phyloP scores from a whole-genome alignment of 2,888 invertebrate species.

The Lysandra bellargus region DNA sequence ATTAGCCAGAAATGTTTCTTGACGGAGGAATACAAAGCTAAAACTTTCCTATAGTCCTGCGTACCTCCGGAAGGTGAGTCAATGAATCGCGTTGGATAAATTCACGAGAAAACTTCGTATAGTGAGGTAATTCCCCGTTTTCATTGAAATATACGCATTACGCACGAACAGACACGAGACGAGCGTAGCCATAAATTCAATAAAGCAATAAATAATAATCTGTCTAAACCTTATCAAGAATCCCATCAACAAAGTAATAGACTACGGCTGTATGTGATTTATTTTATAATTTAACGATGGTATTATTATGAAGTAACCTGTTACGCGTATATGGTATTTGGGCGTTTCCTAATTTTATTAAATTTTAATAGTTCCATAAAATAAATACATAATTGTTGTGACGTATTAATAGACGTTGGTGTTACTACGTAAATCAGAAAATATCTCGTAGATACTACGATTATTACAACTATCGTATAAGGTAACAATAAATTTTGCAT shows the following conservation, averaged over 20 bases:
- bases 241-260: not conserved
- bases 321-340: not conserved
- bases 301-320: not conserved
- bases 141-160: not conserved
- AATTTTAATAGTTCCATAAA: not conserved
- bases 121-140: not conserved
- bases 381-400: not conserved
- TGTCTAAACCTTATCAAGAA: not conserved
- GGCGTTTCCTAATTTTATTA: not conserved
- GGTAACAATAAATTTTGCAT: not conserved
- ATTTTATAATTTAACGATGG: not conserved
- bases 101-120: not conserved
- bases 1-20: not conserved
- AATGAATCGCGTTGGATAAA: not conserved
- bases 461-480: not conserved
- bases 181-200: not conserved
- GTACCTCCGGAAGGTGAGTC: not conserved
- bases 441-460: not conserved
- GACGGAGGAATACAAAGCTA: not conserved
- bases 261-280: not conserved
- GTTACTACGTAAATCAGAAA: not conserved
- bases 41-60: not conserved
- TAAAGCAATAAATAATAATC: slow-evolving; percentile 14
- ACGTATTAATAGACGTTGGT: not conserved
- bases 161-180: not conserved